phyloP scores from a whole-genome alignment of 2,113 vertebrate species.

The Aptenodytes patagonicus region DNA sequence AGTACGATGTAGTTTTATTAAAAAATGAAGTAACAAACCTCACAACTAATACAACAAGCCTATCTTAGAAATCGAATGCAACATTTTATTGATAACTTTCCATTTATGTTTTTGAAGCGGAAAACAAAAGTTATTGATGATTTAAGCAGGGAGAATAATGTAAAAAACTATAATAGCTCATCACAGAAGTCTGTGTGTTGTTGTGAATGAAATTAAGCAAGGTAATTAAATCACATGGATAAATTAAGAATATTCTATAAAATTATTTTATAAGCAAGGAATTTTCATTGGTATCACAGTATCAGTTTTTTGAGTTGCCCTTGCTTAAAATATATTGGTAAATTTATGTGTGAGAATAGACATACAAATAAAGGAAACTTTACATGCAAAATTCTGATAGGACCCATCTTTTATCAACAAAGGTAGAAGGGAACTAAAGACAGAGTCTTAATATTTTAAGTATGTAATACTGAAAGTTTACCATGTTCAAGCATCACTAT shows the following conservation, averaged over 20 bases:
- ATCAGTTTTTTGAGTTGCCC: not conserved
- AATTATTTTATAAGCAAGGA: not conserved
- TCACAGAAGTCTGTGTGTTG: not conserved
- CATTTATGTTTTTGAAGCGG: conserved; percentile 1
- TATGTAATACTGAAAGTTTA: not conserved
- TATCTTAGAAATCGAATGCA: not conserved
- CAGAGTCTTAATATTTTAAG: not conserved
- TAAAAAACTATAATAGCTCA: not conserved
- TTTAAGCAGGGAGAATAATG: not conserved
- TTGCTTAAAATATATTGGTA: not conserved
- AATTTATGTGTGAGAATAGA: not conserved
- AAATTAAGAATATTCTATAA: not conserved
- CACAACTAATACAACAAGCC: not conserved
- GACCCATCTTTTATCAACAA: not conserved
- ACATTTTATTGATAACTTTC: not conserved
- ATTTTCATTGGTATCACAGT: not conserved
- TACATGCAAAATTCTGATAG: not conserved
- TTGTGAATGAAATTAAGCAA: conserved; percentile 6
- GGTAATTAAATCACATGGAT: not conserved
- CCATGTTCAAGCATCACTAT: not conserved
- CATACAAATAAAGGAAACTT: not conserved
- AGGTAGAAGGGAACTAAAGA: not conserved
- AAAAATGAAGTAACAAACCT: not conserved
- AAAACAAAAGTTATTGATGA: not conserved
- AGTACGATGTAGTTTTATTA: not conserved